A percentile compares a stretch with the other conserved stretches of the same genome.
Evolutionary conservation across 2,888 invertebrate species (phyloP).

Genomic region (Chamaedrilus cognettii): DNA sequence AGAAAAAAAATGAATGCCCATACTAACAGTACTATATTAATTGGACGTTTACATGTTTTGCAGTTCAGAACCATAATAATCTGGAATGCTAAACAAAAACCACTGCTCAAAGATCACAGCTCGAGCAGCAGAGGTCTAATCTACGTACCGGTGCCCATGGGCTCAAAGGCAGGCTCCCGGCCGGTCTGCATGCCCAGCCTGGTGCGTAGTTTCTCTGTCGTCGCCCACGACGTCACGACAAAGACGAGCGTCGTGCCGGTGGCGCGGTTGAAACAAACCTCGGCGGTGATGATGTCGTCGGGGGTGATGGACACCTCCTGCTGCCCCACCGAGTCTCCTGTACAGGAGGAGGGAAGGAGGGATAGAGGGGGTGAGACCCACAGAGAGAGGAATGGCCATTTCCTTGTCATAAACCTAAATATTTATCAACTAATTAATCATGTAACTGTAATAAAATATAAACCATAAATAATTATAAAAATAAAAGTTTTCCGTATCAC

Average conservation of each 20-base stretch:
- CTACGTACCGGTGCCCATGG: background rate
- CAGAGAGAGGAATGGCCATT: background rate
- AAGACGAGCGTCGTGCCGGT: slow-evolving; percentile 7
- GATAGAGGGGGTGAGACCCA: too few relatives aligned
- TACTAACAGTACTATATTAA: too few relatives aligned
- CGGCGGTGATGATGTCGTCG: background rate
- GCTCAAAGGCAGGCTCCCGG: background rate
- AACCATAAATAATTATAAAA: too few relatives aligned
- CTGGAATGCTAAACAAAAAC: too few relatives aligned
- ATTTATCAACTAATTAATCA: background rate
- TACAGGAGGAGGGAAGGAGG: too few relatives aligned
- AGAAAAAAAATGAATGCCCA: too few relatives aligned
- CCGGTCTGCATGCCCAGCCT: slow-evolving; percentile 3
- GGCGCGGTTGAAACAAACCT: slow-evolving; percentile 11
- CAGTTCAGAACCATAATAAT: too few relatives aligned
- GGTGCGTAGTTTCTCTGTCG: slow-evolving; percentile 8
- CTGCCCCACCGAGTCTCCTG: background rate
- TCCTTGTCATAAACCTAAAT: background rate
- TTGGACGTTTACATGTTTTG: too few relatives aligned
- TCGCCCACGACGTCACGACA: background rate
- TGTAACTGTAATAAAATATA: too few relatives aligned
- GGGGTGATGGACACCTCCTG: background rate
- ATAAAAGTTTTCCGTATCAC: too few relatives aligned
- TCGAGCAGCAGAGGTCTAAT: too few relatives aligned
- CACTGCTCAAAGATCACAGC: too few relatives aligned